phyloP scores from a whole-genome alignment of 2,113 vertebrate genomes.

The Zapus hudsonius region DNA sequence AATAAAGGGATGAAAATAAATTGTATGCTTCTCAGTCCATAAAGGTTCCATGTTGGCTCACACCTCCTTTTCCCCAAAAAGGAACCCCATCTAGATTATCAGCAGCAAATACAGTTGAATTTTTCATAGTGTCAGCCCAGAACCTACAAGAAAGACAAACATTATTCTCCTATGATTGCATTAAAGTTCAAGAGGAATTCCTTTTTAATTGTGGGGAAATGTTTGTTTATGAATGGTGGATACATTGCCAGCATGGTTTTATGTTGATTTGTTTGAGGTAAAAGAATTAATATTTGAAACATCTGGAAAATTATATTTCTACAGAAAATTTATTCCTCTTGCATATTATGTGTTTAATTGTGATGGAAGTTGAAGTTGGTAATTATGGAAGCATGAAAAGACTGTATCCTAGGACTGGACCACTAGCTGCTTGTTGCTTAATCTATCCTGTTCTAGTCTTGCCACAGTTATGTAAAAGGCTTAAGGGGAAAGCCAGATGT shows the following conservation, averaged over 20 bases:
- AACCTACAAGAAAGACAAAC: background rate
- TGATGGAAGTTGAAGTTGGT: constrained; percentile 47
- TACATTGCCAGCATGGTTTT: constrained; percentile 10
- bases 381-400: background rate
- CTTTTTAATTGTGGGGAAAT: background rate
- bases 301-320: background rate
- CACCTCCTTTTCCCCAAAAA: background rate
- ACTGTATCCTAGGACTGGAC: background rate
- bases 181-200: background rate
- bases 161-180: background rate
- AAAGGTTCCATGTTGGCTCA: background rate
- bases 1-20: background rate
- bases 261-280: constrained; percentile 6
- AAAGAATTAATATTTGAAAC: constrained; percentile 37
- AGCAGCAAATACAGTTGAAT: background rate
- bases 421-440: background rate
- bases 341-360: constrained; percentile 19
- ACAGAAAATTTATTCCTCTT: constrained; percentile 32
- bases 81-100: background rate
- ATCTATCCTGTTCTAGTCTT: constrained; percentile 14
- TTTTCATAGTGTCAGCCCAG: background rate
- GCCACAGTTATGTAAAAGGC: background rate
- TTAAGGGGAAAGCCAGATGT: constrained; percentile 22
- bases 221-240: background rate
- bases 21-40: background rate